A percentile compares a stretch with the other conserved stretches of the same genome.
Evolutionary conservation across 1,140 invertebrate species (phyloP).

Genomic region (Paralvinella palmiformis): DNA sequence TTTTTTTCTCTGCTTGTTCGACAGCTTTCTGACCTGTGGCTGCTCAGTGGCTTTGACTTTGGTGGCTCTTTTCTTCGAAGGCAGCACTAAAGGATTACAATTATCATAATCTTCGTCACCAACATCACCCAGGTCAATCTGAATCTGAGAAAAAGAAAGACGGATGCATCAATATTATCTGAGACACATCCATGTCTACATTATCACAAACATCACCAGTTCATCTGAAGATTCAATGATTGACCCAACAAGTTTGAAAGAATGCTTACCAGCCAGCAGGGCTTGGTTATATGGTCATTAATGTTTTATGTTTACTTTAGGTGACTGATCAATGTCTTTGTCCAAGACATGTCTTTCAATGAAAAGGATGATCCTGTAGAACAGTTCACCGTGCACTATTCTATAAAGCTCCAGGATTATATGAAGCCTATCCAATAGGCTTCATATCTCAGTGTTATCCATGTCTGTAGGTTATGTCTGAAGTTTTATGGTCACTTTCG

Average conservation of each 20-base stretch:
- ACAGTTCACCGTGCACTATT: too few species aligned
- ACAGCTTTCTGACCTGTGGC: slow-evolving; percentile 62
- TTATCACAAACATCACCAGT: not conserved
- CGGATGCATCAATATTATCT: not conserved
- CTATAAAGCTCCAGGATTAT: too few species aligned
- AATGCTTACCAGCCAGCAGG: not conserved
- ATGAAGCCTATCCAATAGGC: too few species aligned
- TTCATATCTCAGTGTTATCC: too few species aligned
- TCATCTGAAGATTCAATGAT: not conserved
- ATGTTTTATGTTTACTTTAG: not conserved
- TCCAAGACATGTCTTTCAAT: too few species aligned
- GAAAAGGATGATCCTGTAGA: too few species aligned
- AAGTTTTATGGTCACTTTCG: too few species aligned
- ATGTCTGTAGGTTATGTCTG: too few species aligned
- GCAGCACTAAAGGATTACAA: slow-evolving; percentile 73
- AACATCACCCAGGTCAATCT: slow-evolving; percentile 53
- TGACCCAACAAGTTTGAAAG: not conserved
- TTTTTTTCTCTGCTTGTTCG: slow-evolving; percentile 78
- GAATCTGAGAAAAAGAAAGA: slow-evolving; percentile 38
- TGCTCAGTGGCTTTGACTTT: slow-evolving; percentile 55
- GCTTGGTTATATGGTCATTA: not conserved
- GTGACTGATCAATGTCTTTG: too few species aligned
- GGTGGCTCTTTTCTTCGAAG: slow-evolving; percentile 73
- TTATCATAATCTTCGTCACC: slow-evolving; percentile 56
- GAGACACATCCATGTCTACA: not conserved